Conservation (phyloP, 2,888 invertebrate genomes). For the Drosophila testacea region DNA sequence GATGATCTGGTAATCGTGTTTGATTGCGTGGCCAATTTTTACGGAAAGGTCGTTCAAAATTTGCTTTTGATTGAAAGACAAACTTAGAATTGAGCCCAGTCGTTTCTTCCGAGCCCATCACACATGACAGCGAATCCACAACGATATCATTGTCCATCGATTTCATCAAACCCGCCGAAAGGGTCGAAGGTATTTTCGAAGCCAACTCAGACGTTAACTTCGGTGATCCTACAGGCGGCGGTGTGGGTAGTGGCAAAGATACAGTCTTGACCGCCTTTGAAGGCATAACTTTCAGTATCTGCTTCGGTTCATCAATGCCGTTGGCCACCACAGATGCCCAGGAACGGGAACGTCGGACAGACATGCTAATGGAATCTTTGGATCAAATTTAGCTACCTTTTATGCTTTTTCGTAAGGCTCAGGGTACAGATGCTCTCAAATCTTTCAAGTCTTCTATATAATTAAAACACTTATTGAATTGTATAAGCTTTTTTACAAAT, state of each 20-base stretch:
- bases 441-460: not conserved
- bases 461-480: not conserved
- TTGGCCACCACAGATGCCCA: conserved; percentile 43
- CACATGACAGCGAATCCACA: not conserved
- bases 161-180: not conserved
- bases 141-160: not conserved
- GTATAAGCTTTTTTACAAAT: conserved; percentile 1
- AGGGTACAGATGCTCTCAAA: too few species aligned
- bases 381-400: not conserved
- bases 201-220: not conserved
- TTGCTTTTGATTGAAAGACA: not conserved
- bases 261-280: not conserved
- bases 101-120: not conserved
- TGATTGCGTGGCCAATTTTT: conserved; percentile 6
- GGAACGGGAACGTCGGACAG: conserved; percentile 9
- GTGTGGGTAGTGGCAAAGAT: not conserved
- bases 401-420: not conserved
- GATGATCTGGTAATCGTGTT: not conserved
- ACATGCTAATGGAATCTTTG: conserved; percentile 8
- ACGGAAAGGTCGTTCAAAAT: not conserved
- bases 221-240: not conserved
- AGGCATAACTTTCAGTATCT: not conserved
- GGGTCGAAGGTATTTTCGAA: not conserved
- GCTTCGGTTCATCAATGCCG: conserved; percentile 25
- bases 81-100: too few species aligned